Conservation (phyloP, 2,888 invertebrate genomes). For the Philopedon plagiatum region DNA sequence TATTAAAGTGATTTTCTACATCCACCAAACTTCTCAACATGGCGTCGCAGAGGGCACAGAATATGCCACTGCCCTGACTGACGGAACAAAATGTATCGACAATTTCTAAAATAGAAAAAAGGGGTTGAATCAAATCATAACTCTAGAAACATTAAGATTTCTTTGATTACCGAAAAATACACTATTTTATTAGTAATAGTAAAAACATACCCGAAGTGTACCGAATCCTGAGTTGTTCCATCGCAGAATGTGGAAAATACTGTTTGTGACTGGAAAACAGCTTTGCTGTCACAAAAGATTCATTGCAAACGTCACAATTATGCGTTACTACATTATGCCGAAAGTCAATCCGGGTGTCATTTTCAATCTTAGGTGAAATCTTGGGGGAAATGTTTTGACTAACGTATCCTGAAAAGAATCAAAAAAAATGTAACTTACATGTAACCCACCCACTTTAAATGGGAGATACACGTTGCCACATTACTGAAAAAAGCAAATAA, state of each 20-base stretch:
- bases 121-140: no score
- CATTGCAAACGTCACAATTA: slow-evolving; percentile 4
- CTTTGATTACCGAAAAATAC: no score
- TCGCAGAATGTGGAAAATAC: not conserved
- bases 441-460: no score
- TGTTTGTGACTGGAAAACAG: not conserved
- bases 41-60: not conserved
- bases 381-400: not conserved
- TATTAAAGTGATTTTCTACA: not conserved
- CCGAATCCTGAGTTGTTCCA: not conserved
- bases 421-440: no score
- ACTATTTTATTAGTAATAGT: not conserved
- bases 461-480: no score
- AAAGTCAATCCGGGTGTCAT: not conserved
- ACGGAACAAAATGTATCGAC: not conserved
- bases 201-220: slow-evolving; percentile 4
- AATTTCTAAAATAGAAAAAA: slow-evolving; percentile 1
- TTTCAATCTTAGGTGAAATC: not conserved
- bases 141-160: no score
- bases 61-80: not conserved
- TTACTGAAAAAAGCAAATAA: not conserved
- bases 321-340: not conserved
- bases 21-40: not conserved
- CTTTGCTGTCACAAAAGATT: not conserved
- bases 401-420: not conserved